Evolutionary conservation across 2,888 invertebrate species (phyloP).

Genomic region (Synanthedon vespiformis): DNA sequence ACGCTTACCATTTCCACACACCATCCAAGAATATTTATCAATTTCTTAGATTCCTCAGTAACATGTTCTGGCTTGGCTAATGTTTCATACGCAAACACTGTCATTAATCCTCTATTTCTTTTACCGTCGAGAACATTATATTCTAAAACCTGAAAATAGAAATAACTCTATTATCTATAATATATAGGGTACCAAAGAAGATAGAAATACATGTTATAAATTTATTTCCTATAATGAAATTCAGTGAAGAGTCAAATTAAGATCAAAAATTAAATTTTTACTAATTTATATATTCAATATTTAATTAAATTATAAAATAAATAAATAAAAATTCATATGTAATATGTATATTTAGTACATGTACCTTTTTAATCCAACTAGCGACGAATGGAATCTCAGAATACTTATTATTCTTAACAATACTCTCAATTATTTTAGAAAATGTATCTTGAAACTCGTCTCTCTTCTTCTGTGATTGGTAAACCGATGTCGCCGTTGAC

Average conservation of each 20-base stretch:
- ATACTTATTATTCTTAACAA: conserved; percentile 29
- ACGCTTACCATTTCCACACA: conserved; percentile 87
- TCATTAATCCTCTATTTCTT: conserved; percentile 78
- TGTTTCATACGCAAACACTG: conserved; percentile 78
- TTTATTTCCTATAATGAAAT: too few relatives aligned
- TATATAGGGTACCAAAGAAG: too few relatives aligned
- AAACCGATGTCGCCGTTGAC: neutral
- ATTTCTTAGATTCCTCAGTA: conserved; percentile 78
- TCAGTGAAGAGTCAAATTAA: too few relatives aligned
- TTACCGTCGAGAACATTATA: conserved; percentile 92
- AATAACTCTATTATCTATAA: neutral
- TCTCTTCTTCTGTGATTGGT: conserved; percentile 28
- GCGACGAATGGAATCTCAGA: conserved; percentile 37
- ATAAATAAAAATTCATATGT: too few relatives aligned
- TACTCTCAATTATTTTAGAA: conserved; percentile 33
- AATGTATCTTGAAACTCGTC: conserved; percentile 44
- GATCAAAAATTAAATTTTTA: too few relatives aligned
- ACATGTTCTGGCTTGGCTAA: conserved; percentile 72
- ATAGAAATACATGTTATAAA: too few relatives aligned
- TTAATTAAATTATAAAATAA: too few relatives aligned
- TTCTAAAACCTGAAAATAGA: conserved; percentile 74
- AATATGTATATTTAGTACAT: neutral
- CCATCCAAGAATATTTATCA: conserved; percentile 88
- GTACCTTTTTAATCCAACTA: conserved; percentile 42
- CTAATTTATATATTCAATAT: too few relatives aligned